Percentiles rank a stretch among this genome's conserved stretches.
Conservation (phyloP, 1,140 invertebrate species). For the Apis dorsata region DNA sequence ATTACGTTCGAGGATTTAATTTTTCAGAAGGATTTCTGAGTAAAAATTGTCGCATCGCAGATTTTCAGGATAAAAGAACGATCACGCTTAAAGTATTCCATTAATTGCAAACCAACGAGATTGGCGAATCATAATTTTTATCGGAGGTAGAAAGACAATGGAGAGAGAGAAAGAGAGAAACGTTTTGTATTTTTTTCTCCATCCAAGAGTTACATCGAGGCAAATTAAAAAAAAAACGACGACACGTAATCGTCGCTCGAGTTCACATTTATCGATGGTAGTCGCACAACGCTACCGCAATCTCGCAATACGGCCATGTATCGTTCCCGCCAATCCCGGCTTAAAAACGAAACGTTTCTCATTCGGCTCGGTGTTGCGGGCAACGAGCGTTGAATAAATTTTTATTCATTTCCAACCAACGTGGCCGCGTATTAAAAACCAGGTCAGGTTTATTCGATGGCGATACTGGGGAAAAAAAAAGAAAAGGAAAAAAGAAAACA, state of each 20-base stretch:
- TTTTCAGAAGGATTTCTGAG: no score
- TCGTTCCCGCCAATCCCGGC: background rate
- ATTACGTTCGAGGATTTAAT: no score
- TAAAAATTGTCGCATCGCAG: no score
- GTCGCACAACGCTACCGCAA: background rate
- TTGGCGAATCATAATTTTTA: background rate
- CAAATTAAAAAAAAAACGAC: slow-evolving; percentile 18
- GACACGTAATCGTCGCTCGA: slow-evolving; percentile 40
- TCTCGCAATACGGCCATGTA: background rate
- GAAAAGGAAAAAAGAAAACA: background rate
- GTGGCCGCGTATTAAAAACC: slow-evolving; percentile 12
- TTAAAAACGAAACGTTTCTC: background rate
- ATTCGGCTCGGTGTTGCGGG: background rate
- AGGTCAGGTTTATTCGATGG: slow-evolving; percentile 8
- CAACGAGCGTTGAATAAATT: slow-evolving; percentile 25
- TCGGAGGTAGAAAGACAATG: no score
- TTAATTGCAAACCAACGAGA: no score
- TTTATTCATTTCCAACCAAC: slow-evolving; percentile 23
- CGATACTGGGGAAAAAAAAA: no score
- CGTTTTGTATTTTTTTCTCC: background rate
- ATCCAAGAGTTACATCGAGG: slow-evolving; percentile 1
- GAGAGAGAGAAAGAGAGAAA: no score
- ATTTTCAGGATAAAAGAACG: no score
- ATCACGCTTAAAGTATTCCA: no score
- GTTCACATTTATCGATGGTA: slow-evolving; percentile 37